Percentiles rank a stretch among this genome's conserved stretches.
These are phyloP conservation scores for Zelleria hepariella DNA, from an alignment of 2,888 invertebrate species.

Conservation along the genomic window DNA sequence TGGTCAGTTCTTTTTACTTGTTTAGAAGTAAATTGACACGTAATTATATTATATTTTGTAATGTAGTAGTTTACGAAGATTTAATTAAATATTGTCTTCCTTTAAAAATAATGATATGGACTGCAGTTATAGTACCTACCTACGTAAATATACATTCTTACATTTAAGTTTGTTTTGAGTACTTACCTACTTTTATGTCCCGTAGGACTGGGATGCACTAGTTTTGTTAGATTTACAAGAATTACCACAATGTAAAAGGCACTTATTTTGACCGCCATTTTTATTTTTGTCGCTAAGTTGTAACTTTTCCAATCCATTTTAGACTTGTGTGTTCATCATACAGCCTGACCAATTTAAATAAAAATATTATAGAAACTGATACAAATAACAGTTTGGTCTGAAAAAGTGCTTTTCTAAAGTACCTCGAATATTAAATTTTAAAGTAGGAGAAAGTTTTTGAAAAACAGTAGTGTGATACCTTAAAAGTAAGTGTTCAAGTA, in stretches of 20 bases:
- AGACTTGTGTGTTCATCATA: conserved; percentile 5
- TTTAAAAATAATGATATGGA: conserved; percentile 43
- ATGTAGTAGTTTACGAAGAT: background rate
- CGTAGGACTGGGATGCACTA: conserved; percentile 65
- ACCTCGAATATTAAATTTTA: conserved; percentile 9
- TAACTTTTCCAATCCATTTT: conserved; percentile 10
- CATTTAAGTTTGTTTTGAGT: too few relatives aligned
- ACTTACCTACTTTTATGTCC: conserved; percentile 25
- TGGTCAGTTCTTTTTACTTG: background rate
- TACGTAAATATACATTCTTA: background rate
- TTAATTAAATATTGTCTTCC: conserved; percentile 41
- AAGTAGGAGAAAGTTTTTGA: conserved; percentile 23
- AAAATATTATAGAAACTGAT: background rate
- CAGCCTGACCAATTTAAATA: background rate
- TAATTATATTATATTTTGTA: background rate
- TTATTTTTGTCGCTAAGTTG: conserved; percentile 13
- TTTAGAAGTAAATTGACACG: background rate
- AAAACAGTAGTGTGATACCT: conserved; percentile 34
- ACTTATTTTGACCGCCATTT: conserved; percentile 48
- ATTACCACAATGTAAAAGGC: conserved; percentile 25
- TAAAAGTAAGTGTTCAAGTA: conserved; percentile 53
- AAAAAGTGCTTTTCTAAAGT: conserved; percentile 48
- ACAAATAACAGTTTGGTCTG: conserved; percentile 28
- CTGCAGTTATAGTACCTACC: conserved; percentile 37
- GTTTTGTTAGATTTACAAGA: conserved; percentile 32